phyloP scores from a whole-genome alignment of 2,888 invertebrate species.

The Coecobrya sp. region DNA sequence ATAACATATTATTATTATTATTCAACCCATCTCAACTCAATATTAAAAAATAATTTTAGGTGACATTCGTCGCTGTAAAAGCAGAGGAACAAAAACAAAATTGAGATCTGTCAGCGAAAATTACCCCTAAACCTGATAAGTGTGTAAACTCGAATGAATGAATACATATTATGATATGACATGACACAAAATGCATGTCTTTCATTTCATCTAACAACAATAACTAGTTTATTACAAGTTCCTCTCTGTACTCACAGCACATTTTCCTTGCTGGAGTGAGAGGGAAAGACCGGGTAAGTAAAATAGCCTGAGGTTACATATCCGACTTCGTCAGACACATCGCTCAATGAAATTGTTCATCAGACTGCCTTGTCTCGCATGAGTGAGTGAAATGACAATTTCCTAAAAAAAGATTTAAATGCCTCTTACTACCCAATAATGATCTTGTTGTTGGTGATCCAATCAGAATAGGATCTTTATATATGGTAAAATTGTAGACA shows the following conservation, averaged over 20 bases:
- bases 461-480: slow-evolving; percentile 60
- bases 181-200: background rate
- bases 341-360: background rate
- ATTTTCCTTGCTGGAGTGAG: background rate
- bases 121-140: slow-evolving; percentile 48
- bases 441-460: slow-evolving; percentile 39
- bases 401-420: slow-evolving; percentile 33
- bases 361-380: slow-evolving; percentile 5
- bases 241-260: background rate
- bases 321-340: slow-evolving; percentile 13
- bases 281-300: background rate
- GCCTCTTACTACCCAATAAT: slow-evolving; percentile 16
- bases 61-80: background rate
- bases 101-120: slow-evolving; percentile 67
- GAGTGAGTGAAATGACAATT: slow-evolving; percentile 20
- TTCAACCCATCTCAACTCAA: background rate
- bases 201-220: slow-evolving; percentile 33
- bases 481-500: slow-evolving; percentile 25
- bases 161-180: background rate
- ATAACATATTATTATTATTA: background rate
- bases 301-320: slow-evolving; percentile 43
- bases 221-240: slow-evolving; percentile 29
- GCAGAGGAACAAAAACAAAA: slow-evolving; percentile 22
- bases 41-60: slow-evolving; percentile 13
- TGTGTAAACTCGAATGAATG: background rate